Percentiles rank a stretch among this genome's conserved stretches.
phyloP scores from a whole-genome alignment of 2,888 invertebrate genomes.

The Lochmaea crataegi region DNA sequence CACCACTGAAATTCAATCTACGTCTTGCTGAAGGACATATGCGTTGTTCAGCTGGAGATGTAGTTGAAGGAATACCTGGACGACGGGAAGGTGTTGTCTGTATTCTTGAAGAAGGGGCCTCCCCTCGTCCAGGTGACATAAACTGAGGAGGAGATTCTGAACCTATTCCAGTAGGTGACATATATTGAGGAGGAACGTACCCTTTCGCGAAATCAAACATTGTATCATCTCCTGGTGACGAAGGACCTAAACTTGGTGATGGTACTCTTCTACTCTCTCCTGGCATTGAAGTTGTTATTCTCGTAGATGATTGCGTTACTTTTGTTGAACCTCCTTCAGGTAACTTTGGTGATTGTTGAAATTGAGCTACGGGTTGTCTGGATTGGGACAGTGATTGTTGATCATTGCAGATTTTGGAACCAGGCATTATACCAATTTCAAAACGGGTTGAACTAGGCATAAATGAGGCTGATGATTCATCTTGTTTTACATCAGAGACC shows the following conservation, averaged over 20 bases:
- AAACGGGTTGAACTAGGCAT: background rate
- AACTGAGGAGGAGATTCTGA: background rate
- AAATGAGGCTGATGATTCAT: constrained; percentile 25
- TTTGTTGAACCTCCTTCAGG: constrained; percentile 1
- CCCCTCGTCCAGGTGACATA: background rate
- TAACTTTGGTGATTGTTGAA: background rate
- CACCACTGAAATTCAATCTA: background rate
- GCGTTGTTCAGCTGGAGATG: background rate
- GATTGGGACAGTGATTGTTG: background rate
- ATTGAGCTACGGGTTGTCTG: background rate
- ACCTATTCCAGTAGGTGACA: constrained; percentile 15
- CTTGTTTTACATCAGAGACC: constrained; percentile 30
- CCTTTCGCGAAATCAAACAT: constrained; percentile 21
- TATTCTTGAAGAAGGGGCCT: background rate
- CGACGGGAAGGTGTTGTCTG: background rate
- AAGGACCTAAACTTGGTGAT: no score
- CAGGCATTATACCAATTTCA: background rate
- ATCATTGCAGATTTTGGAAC: background rate
- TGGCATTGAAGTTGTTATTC: background rate
- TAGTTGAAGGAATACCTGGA: background rate
- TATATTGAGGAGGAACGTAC: constrained; percentile 17
- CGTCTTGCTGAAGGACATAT: constrained; percentile 1
- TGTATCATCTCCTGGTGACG: constrained; percentile 3
- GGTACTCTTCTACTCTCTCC: background rate
- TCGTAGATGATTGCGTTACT: background rate